Evolutionary conservation across 2,888 invertebrate genomes (phyloP).

Genomic region (Ceramica pisi): DNA sequence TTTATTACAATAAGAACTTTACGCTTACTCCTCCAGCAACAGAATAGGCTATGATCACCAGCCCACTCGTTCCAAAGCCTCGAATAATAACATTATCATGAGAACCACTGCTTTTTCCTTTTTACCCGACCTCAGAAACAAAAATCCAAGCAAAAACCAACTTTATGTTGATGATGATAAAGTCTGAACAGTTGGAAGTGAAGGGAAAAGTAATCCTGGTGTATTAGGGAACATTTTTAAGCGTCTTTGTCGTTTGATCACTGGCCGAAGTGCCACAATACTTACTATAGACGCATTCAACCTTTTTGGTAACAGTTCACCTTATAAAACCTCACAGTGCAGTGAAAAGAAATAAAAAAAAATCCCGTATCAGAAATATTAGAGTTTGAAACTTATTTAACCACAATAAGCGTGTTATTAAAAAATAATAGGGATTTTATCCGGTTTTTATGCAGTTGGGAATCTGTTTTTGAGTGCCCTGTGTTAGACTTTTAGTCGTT

Average conservation of each 20-base stretch:
- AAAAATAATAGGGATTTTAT: conserved; percentile 45
- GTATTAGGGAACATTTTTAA: conserved; percentile 84
- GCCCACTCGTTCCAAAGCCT: conserved; percentile 83
- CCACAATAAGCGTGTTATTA: conserved; percentile 56
- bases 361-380: conserved; percentile 62
- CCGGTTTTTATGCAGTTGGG: conserved; percentile 41
- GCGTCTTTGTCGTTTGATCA: conserved; percentile 86
- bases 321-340: conserved; percentile 64
- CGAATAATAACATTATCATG: conserved; percentile 89
- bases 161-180: conserved; percentile 58
- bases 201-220: conserved; percentile 64
- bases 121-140: conserved; percentile 31
- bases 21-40: conserved; percentile 82
- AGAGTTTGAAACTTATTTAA: conserved; percentile 62
- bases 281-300: conserved; percentile 77
- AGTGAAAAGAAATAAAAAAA: conserved; percentile 69
- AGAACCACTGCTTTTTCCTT: conserved; percentile 73
- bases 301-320: conserved; percentile 78
- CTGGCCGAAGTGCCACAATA: conserved; percentile 82
- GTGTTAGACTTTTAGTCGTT: conserved; percentile 33
- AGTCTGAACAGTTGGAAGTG: conserved; percentile 12
- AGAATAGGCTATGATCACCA: conserved; percentile 86
- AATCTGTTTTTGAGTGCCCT: conserved; percentile 42
- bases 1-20: conserved; percentile 77
- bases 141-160: conserved; percentile 58